These are phyloP conservation scores for Eupithecia vulgata DNA, from an alignment of 2,888 invertebrate genomes.

Conservation along the genomic window DNA sequence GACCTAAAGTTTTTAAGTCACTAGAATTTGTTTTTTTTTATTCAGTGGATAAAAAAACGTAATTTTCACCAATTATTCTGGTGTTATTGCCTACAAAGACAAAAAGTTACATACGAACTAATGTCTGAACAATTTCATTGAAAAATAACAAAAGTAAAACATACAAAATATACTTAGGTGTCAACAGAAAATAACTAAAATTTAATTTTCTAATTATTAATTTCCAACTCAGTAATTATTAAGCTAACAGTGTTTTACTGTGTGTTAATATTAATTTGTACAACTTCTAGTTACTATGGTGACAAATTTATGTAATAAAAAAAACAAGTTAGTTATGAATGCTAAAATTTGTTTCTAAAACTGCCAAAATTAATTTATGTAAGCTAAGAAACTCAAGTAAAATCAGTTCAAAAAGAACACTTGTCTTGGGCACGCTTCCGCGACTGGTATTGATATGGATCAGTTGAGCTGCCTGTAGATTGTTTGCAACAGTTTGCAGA, in stretches of 20 bases:
- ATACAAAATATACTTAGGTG: background rate
- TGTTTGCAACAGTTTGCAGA: no score
- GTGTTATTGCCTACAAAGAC: background rate
- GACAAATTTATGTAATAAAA: background rate
- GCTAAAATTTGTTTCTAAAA: background rate
- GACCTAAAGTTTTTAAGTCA: background rate
- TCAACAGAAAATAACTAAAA: background rate
- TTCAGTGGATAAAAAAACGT: background rate
- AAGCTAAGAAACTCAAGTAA: background rate
- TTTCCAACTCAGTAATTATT: background rate
- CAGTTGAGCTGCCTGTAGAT: no score
- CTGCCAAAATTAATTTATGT: background rate
- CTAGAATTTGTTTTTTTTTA: background rate
- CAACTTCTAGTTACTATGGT: conserved; percentile 1
- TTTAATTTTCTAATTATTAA: background rate
- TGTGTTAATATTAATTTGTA: background rate
- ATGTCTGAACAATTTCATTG: background rate
- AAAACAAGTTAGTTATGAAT: background rate
- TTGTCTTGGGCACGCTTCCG: no score
- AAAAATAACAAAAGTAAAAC: background rate
- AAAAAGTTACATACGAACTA: background rate
- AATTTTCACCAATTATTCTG: background rate
- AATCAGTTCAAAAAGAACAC: background rate
- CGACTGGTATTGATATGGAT: no score
- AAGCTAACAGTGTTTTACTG: background rate